Evolutionary conservation across 2,113 vertebrate species (phyloP), one percentile per base, ranked within the genome.

Genomic region (Hemiprocne comata): DNA sequence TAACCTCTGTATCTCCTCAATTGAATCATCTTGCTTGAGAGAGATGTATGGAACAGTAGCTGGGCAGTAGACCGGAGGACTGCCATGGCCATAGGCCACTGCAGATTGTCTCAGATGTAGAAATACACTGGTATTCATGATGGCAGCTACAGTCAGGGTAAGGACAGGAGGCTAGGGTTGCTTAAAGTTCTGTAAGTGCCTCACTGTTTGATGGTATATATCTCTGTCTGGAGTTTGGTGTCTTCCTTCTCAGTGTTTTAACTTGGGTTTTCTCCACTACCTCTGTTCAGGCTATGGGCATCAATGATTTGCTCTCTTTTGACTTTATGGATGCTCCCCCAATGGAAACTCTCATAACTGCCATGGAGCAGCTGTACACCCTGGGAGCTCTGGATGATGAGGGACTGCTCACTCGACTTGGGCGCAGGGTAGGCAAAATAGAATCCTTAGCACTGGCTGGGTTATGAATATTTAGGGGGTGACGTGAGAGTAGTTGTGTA

Each of bases 281-380:
- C 36, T 26, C 29, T 81, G 8, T 80, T 53, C 87, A 99, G 99
- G 99, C 99, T 9, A 99, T 99, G 99, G 99, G 99, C 80, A 99
- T 99, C 98, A 99, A 99, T 11, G 99, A 99, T 96, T 97, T 99
- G 83, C 98, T 99, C 38, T 99, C 99, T 28, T 99, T 99, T 73
- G 99, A 99, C 97, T 99, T 99, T 69, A 99, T 99, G 99, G 99
- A 99, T 50, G 99, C 99, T 53, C 99, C 99, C 1, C 99, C 99
- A 4, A 99, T 99, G 99, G 99, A 99, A 96, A 99, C 99, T 7
- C 98, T 99, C 34, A 99, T 99, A 96, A 99, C 99, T 21, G 99
- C 99, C 93, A 99, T 99, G 99, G 99, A 99, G 97, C 99, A 99
- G 96, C 98, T 99, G 10, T 99, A 99, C 96, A 99, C 99, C 0